These are phyloP conservation scores for Liopterus haemorrhoidalis DNA, from an alignment of 2,888 invertebrate genomes.

Conservation along the genomic window DNA sequence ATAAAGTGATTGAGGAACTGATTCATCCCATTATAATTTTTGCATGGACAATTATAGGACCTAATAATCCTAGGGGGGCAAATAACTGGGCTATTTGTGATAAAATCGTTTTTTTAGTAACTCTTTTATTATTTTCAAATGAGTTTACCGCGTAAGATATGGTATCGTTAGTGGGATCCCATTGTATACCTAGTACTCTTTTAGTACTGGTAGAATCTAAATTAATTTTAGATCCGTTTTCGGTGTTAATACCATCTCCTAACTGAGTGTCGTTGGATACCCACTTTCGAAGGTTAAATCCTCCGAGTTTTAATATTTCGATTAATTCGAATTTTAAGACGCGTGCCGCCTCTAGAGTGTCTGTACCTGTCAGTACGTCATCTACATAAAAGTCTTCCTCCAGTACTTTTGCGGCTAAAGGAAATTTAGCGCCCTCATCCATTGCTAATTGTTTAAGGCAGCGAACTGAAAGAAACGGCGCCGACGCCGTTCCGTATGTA, in stretches of 20 bases:
- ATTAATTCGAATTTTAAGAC: slow-evolving; percentile 12
- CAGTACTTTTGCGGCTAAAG: no score
- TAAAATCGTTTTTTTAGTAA: slow-evolving; percentile 6
- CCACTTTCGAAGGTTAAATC: slow-evolving; percentile 9
- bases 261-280: slow-evolving; percentile 4
- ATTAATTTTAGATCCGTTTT: not conserved
- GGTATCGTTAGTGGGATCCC: slow-evolving; percentile 5
- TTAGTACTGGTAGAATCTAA: slow-evolving; percentile 3
- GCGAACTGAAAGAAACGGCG: no score
- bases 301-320: slow-evolving; percentile 7
- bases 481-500: no score
- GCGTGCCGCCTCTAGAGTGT: no score
- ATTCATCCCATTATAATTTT: slow-evolving; percentile 13
- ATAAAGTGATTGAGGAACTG: slow-evolving; percentile 3
- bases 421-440: no score
- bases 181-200: slow-evolving; percentile 7
- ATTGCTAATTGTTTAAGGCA: no score
- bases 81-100: slow-evolving; percentile 4
- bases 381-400: no score
- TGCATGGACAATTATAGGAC: not conserved
- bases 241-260: not conserved
- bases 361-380: no score
- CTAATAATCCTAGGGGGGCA: slow-evolving; percentile 4
- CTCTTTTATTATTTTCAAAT: not conserved
- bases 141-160: slow-evolving; percentile 4